These are phyloP conservation scores for Schizotus pectinicornis DNA, from an alignment of 2,888 invertebrate genomes.

Conservation along the genomic window DNA sequence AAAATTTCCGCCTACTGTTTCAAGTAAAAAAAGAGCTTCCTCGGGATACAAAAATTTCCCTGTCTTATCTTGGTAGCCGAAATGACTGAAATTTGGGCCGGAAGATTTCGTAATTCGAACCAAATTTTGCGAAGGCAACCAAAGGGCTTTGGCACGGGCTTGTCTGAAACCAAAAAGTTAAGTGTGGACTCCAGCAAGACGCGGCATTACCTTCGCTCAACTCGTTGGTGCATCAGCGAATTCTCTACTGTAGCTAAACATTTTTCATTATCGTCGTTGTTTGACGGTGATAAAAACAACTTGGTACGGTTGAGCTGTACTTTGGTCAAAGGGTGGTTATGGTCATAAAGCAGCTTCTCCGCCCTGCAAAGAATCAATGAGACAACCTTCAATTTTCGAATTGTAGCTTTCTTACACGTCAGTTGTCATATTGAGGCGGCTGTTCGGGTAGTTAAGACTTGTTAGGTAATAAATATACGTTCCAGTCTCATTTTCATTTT, in stretches of 20 bases:
- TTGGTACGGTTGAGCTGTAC: conserved; percentile 42
- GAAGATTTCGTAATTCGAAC: conserved; percentile 45
- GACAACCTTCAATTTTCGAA: not conserved
- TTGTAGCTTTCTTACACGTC: no score
- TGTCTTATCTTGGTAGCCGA: conserved; percentile 50
- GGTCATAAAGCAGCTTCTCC: conserved; percentile 45
- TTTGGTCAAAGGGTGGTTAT: conserved; percentile 48
- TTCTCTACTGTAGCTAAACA: conserved; percentile 37
- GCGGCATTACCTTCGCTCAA: conserved; percentile 47
- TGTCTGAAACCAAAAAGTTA: conserved; percentile 39
- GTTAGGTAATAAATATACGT: no score
- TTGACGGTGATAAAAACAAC: conserved; percentile 39
- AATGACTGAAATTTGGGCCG: conserved; percentile 41
- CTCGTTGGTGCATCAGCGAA: conserved; percentile 40
- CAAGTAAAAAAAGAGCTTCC: conserved; percentile 70
- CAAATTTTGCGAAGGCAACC: conserved; percentile 41
- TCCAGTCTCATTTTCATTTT: no score
- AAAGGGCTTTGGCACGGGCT: conserved; percentile 46
- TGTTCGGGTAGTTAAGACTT: no score
- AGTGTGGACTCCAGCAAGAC: no score
- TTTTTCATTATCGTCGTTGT: conserved; percentile 30
- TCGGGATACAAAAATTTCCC: conserved; percentile 64
- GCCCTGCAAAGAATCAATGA: conserved; percentile 42
- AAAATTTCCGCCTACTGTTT: conserved; percentile 62
- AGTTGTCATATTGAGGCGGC: no score